Percentiles rank a stretch among this genome's conserved stretches.
These are phyloP conservation scores for Canis aureus DNA, from an alignment of 2,113 vertebrate genomes.

Conservation along the genomic window DNA sequence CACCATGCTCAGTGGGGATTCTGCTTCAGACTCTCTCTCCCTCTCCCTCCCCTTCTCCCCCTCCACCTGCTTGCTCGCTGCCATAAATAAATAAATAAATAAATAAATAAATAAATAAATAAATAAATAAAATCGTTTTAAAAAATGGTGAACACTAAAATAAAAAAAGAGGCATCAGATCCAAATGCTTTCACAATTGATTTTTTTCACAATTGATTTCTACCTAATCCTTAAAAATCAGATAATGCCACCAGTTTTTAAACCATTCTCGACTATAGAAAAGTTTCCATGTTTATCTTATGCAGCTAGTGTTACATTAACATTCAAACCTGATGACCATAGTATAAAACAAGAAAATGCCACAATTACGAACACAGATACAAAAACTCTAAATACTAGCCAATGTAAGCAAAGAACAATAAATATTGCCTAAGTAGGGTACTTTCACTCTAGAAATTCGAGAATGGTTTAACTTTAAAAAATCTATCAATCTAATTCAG, in stretches of 20 bases:
- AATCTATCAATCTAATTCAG: conserved; percentile 33
- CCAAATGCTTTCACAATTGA: conserved; percentile 33
- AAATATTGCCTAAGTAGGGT: neutral
- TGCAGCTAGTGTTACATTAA: conserved; percentile 33
- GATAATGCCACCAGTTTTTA: conserved; percentile 6
- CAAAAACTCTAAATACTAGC: conserved; percentile 33
- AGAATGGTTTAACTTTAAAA: conserved; percentile 45
- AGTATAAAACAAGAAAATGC: conserved; percentile 44
- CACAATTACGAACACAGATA: conserved; percentile 26
- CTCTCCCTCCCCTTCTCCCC: neutral
- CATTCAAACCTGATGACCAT: conserved; percentile 38
- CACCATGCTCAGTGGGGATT: neutral
- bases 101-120: neutral
- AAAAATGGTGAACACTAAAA: neutral
- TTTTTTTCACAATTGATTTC: conserved; percentile 45
- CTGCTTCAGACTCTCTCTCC: neutral
- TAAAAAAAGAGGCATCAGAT: neutral
- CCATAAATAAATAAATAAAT: neutral
- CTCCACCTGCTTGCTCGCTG: neutral
- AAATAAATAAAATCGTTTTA: neutral
- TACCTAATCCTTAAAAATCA: conserved; percentile 39
- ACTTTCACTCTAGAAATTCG: neutral
- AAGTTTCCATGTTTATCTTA: conserved; percentile 55
- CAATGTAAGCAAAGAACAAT: conserved; percentile 51
- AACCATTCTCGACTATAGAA: conserved; percentile 17